Conservation (phyloP, 2,113 vertebrate genomes). For the Atlantisia rogersi region DNA sequence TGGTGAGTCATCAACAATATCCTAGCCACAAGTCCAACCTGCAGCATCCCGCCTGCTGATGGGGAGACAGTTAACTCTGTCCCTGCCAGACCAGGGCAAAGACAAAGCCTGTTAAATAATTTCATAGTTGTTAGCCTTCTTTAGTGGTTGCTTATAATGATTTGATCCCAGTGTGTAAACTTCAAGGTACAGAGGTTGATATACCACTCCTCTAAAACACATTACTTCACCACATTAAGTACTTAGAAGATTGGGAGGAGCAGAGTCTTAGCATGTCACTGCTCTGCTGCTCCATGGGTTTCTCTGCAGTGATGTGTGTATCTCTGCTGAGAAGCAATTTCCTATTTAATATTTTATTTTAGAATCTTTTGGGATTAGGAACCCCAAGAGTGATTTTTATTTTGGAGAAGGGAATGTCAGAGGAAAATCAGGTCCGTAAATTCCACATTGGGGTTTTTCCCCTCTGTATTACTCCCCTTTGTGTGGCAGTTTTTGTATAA, state of each 20-base stretch:
- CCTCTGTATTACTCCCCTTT: not conserved
- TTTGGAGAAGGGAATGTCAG: not conserved
- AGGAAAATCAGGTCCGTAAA: not conserved
- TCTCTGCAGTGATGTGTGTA: not conserved
- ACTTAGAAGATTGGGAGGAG: not conserved
- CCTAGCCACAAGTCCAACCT: not conserved
- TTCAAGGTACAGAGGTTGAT: not conserved
- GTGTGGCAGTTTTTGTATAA: not conserved
- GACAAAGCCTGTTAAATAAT: not conserved
- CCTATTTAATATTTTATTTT: not conserved
- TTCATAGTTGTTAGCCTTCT: not conserved
- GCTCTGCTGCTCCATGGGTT: not conserved
- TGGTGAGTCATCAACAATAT: not conserved
- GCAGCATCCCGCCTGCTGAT: rapidly evolving
- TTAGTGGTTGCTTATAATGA: not conserved
- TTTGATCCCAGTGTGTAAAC: not conserved
- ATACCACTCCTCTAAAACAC: not conserved
- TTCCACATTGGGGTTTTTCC: not conserved
- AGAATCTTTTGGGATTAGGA: not conserved
- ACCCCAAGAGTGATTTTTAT: not conserved
- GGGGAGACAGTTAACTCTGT: not conserved
- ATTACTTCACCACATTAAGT: rapidly evolving
- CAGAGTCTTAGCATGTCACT: not conserved
- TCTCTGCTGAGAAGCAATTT: not conserved
- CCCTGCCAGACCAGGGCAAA: not conserved